Evolutionary conservation across 64 coral and sea anemone genomes (phyloP).

Genomic region (Astreopora myriophthalma): DNA sequence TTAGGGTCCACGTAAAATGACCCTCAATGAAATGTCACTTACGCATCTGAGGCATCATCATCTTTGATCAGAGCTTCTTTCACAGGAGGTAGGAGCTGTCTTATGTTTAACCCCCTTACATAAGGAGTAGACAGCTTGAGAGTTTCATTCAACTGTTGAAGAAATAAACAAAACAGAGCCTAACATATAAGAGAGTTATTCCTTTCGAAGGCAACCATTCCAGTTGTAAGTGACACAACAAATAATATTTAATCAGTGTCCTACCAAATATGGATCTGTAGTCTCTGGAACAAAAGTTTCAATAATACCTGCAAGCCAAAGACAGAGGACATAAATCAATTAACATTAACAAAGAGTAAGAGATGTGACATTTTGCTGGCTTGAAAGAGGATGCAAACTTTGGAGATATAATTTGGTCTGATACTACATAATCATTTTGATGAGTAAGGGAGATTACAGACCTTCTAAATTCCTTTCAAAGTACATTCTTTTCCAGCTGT

Average conservation of each 20-base stretch:
- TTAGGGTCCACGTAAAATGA: too few species aligned
- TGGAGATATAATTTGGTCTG: neutral
- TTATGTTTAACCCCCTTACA: constrained; percentile 80
- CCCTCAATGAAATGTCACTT: too few species aligned
- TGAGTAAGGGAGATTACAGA: constrained; percentile 8
- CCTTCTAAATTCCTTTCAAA: constrained; percentile 99
- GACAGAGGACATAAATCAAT: neutral
- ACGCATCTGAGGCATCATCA: constrained; percentile 97
- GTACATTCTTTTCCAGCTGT: constrained; percentile 99
- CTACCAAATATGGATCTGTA: constrained; percentile 86
- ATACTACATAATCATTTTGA: neutral
- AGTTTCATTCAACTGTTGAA: constrained; percentile 86
- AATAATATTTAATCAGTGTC: constrained; percentile 9
- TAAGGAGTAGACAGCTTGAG: constrained; percentile 81
- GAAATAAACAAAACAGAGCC: neutral
- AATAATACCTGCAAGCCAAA: constrained; percentile 79
- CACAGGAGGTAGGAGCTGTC: constrained; percentile 93
- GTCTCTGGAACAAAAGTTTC: constrained; percentile 99
- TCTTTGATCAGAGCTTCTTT: constrained; percentile 92
- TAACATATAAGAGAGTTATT: neutral
- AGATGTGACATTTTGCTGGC: too few species aligned
- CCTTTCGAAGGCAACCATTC: neutral
- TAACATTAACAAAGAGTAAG: too few species aligned
- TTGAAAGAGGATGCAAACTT: too few species aligned
- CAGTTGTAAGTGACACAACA: too few species aligned